phyloP scores from a whole-genome alignment of 2,797 vertebrate species.

The Enteromius viviparus region DNA sequence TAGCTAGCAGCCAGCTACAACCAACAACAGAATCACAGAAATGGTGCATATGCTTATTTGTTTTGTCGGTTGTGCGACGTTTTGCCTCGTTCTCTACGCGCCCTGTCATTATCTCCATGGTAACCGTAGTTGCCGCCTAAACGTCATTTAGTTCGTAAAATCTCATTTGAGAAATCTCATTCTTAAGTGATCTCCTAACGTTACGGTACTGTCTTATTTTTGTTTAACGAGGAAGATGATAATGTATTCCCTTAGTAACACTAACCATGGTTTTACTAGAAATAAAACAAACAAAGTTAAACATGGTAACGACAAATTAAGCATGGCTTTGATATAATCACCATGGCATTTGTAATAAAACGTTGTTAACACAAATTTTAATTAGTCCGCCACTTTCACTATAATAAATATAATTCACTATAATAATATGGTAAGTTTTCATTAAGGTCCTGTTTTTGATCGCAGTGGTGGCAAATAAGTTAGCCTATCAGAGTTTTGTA shows the following conservation, averaged over 20 bases:
- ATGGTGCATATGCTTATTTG: not conserved
- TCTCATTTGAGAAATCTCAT: not conserved
- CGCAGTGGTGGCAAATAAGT: not conserved
- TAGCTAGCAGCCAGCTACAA: slow-evolving; percentile 1
- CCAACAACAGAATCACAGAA: not conserved
- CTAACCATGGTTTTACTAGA: not conserved
- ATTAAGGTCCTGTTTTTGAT: not conserved
- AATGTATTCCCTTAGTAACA: not conserved
- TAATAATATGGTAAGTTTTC: not conserved
- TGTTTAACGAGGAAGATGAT: not conserved
- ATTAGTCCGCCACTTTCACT: not conserved
- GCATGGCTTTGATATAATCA: not conserved
- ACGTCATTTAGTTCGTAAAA: not conserved
- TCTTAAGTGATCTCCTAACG: too few species aligned
- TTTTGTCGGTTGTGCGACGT: not conserved
- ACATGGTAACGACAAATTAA: not conserved
- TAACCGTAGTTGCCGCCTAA: not conserved
- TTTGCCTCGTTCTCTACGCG: not conserved
- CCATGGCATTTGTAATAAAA: not conserved
- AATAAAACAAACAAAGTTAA: not conserved
- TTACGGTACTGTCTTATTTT: not conserved
- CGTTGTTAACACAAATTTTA: not conserved
- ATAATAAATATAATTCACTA: not conserved
- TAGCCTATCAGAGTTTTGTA: not conserved
- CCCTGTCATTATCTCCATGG: slow-evolving; percentile 5